Conservation (phyloP, 1,140 invertebrate species). For the Ptiloglossa arizonensis region DNA sequence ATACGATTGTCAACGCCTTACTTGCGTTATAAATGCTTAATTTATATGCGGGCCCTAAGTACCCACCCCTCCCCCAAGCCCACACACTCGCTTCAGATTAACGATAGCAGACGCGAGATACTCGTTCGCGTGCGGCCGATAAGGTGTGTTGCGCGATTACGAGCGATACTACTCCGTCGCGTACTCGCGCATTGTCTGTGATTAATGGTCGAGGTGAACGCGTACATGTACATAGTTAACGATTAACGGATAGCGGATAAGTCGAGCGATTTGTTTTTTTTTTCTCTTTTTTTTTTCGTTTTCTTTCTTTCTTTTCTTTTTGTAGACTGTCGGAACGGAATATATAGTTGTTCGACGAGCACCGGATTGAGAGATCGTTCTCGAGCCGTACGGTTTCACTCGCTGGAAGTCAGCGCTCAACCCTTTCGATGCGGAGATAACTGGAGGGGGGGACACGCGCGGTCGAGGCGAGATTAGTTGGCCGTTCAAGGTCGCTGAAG, state of each 20-base stretch:
- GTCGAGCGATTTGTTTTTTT: slow-evolving; percentile 23
- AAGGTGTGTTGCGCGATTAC: not conserved
- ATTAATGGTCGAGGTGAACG: slow-evolving; percentile 76
- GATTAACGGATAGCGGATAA: slow-evolving; percentile 21
- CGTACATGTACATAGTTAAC: slow-evolving; percentile 59
- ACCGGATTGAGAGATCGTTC: slow-evolving; percentile 15
- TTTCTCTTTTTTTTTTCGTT: too few species aligned
- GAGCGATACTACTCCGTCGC: not conserved
- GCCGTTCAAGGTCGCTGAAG: not conserved
- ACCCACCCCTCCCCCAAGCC: not conserved
- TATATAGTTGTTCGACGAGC: not conserved
- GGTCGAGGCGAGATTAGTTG: not conserved
- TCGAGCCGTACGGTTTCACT: not conserved
- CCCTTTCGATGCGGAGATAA: not conserved
- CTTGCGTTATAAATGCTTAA: slow-evolving; percentile 50
- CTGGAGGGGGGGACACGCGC: too few species aligned
- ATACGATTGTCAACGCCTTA: slow-evolving; percentile 45
- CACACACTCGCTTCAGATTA: slow-evolving; percentile 9
- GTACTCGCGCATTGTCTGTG: slow-evolving; percentile 77
- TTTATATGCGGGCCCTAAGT: slow-evolving; percentile 44
- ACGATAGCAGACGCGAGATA: slow-evolving; percentile 30
- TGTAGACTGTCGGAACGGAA: slow-evolving; percentile 1
- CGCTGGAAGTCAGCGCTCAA: not conserved
- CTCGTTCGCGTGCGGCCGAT: slow-evolving; percentile 15
- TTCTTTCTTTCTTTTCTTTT: too few species aligned